phyloP scores from a whole-genome alignment of 2,888 invertebrate genomes.

The Eupithecia exiguata region DNA sequence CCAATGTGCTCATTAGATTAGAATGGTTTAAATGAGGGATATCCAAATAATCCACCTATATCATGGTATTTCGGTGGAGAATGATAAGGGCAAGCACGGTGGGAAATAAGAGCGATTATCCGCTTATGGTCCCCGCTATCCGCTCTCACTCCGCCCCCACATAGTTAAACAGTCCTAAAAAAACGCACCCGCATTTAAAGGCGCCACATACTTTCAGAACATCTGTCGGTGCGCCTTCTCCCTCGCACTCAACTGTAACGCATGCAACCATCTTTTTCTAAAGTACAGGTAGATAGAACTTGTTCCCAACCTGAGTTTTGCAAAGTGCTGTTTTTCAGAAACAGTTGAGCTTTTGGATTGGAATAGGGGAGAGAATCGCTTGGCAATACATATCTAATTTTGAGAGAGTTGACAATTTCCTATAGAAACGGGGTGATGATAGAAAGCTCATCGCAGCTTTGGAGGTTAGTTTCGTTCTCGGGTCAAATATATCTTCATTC shows the following conservation, averaged over 20 bases:
- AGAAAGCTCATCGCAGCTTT: background rate
- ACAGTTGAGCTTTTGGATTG: conserved; percentile 18
- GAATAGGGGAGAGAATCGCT: conserved; percentile 27
- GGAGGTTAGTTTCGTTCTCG: background rate
- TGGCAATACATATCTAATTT: background rate
- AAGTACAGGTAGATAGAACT: conserved; percentile 53
- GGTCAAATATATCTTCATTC: background rate
- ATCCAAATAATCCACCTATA: background rate
- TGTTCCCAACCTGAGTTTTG: conserved; percentile 56
- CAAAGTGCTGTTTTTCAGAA: conserved; percentile 44
- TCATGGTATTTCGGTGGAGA: background rate
- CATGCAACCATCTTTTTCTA: conserved; percentile 47
- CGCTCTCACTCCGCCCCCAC: conserved; percentile 42
- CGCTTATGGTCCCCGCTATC: conserved; percentile 30
- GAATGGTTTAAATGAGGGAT: background rate
- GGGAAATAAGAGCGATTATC: background rate
- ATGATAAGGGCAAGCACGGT: background rate
- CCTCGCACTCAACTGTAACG: conserved; percentile 18
- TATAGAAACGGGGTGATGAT: background rate
- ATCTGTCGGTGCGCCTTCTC: conserved; percentile 63
- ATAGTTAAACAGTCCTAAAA: conserved; percentile 51
- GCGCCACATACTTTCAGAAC: conserved; percentile 67
- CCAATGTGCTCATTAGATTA: background rate
- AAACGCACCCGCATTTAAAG: conserved; percentile 74
- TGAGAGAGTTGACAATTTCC: background rate